These are phyloP conservation scores for Leucoraja erinaceus DNA, from an alignment of 2,113 vertebrate species.

Conservation along the genomic window DNA sequence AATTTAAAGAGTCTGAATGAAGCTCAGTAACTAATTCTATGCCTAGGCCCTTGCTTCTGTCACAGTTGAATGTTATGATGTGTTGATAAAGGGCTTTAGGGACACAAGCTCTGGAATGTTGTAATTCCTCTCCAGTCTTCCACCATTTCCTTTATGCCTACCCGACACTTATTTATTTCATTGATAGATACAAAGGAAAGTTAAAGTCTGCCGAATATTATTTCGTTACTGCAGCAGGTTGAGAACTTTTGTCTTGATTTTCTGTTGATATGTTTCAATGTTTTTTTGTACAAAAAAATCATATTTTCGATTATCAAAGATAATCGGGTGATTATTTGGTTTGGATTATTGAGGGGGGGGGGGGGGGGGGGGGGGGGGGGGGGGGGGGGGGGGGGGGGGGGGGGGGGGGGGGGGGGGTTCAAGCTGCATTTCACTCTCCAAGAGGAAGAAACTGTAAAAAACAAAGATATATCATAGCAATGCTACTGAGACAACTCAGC, in stretches of 20 bases:
- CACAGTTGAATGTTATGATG: neutral
- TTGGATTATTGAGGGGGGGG: too few relatives aligned
- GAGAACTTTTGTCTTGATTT: neutral
- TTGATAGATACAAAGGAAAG: neutral
- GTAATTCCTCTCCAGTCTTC: neutral
- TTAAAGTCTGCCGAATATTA: neutral
- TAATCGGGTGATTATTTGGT: too few relatives aligned
- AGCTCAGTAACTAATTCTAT: neutral
- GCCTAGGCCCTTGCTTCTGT: neutral
- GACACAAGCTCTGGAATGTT: neutral
- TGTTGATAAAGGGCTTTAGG: neutral
- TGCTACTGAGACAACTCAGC: neutral
- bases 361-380: too few relatives aligned
- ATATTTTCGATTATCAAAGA: neutral
- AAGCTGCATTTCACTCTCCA: neutral
- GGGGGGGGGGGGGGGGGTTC: too few relatives aligned
- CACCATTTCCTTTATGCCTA: neutral
- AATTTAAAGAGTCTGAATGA: neutral
- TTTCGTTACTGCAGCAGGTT: neutral
- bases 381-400: too few relatives aligned
- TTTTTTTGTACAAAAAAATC: too few relatives aligned
- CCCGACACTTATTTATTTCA: neutral
- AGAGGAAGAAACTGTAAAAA: neutral
- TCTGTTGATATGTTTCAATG: neutral
- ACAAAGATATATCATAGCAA: neutral